Evolutionary conservation across 1,140 invertebrate genomes (phyloP).

Genomic region (Cyclina sinensis): DNA sequence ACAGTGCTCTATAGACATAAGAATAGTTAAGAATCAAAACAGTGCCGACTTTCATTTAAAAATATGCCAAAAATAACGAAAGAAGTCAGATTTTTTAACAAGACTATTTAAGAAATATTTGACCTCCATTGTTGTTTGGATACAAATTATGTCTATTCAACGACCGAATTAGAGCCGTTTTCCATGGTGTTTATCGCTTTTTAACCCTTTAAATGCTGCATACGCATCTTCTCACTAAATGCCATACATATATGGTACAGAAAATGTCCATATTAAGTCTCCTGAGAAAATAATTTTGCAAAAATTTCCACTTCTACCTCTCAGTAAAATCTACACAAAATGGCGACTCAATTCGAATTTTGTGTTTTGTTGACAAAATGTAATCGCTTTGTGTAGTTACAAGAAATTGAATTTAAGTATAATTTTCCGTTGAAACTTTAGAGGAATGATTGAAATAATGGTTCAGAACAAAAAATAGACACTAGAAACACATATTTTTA

Average conservation of each 20-base stretch:
- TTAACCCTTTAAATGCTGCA: not conserved
- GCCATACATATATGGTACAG: not conserved
- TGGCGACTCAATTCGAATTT: slow-evolving; percentile 55
- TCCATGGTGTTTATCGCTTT: not conserved
- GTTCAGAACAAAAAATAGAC: not conserved
- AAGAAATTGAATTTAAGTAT: not conserved
- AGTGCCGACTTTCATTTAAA: slow-evolving; percentile 18
- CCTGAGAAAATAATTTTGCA: slow-evolving; percentile 23
- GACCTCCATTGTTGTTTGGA: slow-evolving; percentile 33
- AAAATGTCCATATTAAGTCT: not conserved
- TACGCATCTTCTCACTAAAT: not conserved
- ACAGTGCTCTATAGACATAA: not conserved
- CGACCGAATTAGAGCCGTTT: not conserved
- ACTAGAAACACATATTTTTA: not conserved
- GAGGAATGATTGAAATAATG: slow-evolving; percentile 58
- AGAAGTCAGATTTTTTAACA: not conserved
- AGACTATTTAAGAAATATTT: not conserved
- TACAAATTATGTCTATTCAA: not conserved
- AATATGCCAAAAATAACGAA: not conserved
- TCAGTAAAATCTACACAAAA: slow-evolving; percentile 59
- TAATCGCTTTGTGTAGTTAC: not conserved
- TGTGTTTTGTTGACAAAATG: slow-evolving; percentile 62
- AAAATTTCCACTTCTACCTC: slow-evolving; percentile 16
- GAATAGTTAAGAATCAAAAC: not conserved
- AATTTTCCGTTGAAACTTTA: slow-evolving; percentile 22